phyloP scores from a whole-genome alignment of 2,113 vertebrate species.

The Rafetus swinhoei region DNA sequence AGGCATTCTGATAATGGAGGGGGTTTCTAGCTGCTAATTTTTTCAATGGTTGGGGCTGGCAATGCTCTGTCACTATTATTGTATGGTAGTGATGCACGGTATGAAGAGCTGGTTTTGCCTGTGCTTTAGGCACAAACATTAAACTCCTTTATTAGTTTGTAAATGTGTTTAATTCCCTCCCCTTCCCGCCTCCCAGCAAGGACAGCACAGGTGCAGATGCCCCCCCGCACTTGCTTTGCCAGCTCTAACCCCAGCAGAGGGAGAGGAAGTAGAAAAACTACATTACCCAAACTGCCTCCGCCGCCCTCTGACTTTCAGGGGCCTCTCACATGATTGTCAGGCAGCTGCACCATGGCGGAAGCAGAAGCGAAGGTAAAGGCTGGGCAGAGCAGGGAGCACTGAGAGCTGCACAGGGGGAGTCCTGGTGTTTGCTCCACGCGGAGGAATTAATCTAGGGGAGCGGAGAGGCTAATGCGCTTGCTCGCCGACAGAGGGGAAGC shows the following conservation, averaged over 20 bases:
- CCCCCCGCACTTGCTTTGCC: no score
- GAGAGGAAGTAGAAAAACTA: conserved; percentile 47
- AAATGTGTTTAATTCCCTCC: not conserved
- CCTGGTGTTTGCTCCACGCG: not conserved
- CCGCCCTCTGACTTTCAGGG: accelerated
- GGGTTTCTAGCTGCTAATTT: not conserved
- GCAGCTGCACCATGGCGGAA: conserved; percentile 84
- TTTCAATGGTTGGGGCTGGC: not conserved
- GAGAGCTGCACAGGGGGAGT: not conserved
- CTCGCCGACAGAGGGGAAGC: not conserved
- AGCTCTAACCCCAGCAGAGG: not conserved
- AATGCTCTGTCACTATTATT: not conserved
- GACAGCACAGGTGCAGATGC: not conserved
- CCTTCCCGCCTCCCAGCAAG: not conserved
- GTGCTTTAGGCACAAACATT: accelerated
- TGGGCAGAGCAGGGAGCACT: not conserved
- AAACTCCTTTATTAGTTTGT: not conserved
- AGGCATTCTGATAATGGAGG: not conserved
- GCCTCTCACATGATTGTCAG: conserved; percentile 80
- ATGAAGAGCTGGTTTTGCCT: not conserved
- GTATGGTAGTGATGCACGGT: not conserved
- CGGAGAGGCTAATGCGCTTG: not conserved
- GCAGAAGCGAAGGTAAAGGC: conserved; percentile 84
- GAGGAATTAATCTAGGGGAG: not conserved
- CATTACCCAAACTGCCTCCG: conserved; percentile 69